phyloP scores from a whole-genome alignment of 2,888 invertebrate species.

The Byasa hedistus region DNA sequence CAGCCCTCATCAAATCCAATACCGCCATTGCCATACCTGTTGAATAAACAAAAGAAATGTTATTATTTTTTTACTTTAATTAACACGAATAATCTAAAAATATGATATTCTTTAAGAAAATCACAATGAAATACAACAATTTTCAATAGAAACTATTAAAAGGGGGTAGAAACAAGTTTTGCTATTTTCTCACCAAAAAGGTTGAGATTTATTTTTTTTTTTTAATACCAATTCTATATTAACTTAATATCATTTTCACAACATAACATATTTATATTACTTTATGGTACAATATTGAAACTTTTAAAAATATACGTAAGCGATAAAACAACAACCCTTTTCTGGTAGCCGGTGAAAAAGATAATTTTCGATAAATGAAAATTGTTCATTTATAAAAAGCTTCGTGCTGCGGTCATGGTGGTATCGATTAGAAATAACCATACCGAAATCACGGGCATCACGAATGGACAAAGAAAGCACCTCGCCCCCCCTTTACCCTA shows the following conservation, averaged over 20 bases:
- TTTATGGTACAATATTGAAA: too few relatives aligned
- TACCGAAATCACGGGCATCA: slow-evolving; percentile 24
- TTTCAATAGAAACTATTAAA: too few relatives aligned
- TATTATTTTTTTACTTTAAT: not conserved
- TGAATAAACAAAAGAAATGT: slow-evolving; percentile 37
- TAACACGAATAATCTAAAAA: not conserved
- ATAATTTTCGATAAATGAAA: too few relatives aligned
- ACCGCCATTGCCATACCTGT: slow-evolving; percentile 54
- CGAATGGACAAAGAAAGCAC: slow-evolving; percentile 25
- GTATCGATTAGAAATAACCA: slow-evolving; percentile 13
- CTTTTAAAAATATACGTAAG: too few relatives aligned
- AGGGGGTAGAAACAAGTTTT: too few relatives aligned
- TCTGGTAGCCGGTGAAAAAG: too few relatives aligned
- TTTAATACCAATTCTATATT: too few relatives aligned
- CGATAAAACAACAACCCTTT: too few relatives aligned
- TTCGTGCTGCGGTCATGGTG: not conserved
- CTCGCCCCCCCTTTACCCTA: slow-evolving; percentile 32
- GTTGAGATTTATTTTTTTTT: too few relatives aligned
- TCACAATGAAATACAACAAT: not conserved
- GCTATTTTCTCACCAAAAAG: too few relatives aligned
- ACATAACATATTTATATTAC: too few relatives aligned
- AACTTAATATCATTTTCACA: too few relatives aligned
- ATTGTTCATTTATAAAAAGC: not conserved
- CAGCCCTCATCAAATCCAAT: slow-evolving; percentile 42
- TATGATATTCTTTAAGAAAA: not conserved